Evolutionary conservation across 2,113 vertebrate genomes (phyloP).

Genomic region (Pampusana beccarii): DNA sequence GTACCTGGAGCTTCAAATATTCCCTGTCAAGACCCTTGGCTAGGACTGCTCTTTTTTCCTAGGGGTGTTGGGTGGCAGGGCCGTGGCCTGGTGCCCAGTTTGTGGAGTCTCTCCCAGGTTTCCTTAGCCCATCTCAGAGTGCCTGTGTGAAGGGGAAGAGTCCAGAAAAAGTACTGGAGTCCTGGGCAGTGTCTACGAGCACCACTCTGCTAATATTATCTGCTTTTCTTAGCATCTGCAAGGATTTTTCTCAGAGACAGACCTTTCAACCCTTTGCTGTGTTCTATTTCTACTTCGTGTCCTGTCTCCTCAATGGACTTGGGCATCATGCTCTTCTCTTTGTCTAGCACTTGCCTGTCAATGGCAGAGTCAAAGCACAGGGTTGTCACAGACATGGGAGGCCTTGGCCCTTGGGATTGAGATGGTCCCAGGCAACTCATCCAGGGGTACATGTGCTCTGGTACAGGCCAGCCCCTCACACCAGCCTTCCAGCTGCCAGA

Average conservation of each 20-base stretch:
- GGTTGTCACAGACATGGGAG: background rate
- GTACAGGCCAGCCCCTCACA: background rate
- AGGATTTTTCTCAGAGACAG: background rate
- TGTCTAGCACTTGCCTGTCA: background rate
- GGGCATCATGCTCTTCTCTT: background rate
- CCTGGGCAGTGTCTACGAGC: background rate
- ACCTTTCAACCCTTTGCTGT: background rate
- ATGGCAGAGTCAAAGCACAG: background rate
- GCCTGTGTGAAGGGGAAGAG: background rate
- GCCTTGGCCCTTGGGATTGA: background rate
- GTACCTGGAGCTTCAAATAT: background rate
- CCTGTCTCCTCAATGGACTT: background rate
- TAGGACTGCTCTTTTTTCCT: background rate
- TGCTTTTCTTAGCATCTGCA: background rate
- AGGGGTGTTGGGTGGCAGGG: background rate
- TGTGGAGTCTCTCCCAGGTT: background rate
- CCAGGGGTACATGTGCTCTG: background rate
- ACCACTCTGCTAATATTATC: accelerated
- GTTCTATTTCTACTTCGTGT: background rate
- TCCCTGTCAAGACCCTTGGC: background rate
- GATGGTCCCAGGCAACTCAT: background rate
- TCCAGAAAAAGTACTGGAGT: background rate
- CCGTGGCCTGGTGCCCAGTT: background rate
- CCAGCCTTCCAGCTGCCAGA: background rate
- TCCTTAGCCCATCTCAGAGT: background rate